Base-by-base conservation (phyloP, 2,888 invertebrate species). In the Coelinius sp. region DNA sequence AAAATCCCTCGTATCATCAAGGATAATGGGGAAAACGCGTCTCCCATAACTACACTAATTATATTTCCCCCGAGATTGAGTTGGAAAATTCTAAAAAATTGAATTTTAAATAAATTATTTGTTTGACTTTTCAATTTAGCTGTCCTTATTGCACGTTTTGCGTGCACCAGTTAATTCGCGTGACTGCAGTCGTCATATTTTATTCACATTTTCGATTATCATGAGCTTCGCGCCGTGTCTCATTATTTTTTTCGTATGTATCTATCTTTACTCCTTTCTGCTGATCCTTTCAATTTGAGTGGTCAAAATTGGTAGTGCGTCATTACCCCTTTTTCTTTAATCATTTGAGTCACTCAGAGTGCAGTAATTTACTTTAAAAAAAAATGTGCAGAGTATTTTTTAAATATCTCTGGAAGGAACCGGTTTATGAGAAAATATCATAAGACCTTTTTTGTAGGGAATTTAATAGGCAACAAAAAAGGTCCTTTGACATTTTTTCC, bases 21-120 rank as follows among this genome's bases (percentile, higher is more conserved):
- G 67, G 52, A 53, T 38, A 53, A 67, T 67, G 67, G 53, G n/a
- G 53, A 67, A 66, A 35, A 53, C 53, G 38, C 52, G 66, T 52
- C 27, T 22, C 12, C 49, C 49, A 49, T 66, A 46, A 67, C 12
- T 38, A 53, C 35, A 17, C 20, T 67, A 38, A 53, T 52, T 52
- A 52, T n/a, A 20, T 49, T 17, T 49, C 17, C 10, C 20, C 46
- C 8, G 44, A 10, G 14, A 17, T 49, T 14, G 41, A n/a, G 41
- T 14, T 49, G 17, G 17, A 20, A 49, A 49, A 49, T 49, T 20
- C 46, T 17, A 6, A 49, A 49, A 49, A 49, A 49, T 8, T 8
- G 44, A 49, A 17, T 41, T 41, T n/a, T n/a, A n/a, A n/a, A n/a
- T n/a, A 41, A 6, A n/a, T 41, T 41, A n/a, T 41, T 49, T 49